Conservation (phyloP, 2,888 invertebrate species). For the Hetaerina titia region DNA sequence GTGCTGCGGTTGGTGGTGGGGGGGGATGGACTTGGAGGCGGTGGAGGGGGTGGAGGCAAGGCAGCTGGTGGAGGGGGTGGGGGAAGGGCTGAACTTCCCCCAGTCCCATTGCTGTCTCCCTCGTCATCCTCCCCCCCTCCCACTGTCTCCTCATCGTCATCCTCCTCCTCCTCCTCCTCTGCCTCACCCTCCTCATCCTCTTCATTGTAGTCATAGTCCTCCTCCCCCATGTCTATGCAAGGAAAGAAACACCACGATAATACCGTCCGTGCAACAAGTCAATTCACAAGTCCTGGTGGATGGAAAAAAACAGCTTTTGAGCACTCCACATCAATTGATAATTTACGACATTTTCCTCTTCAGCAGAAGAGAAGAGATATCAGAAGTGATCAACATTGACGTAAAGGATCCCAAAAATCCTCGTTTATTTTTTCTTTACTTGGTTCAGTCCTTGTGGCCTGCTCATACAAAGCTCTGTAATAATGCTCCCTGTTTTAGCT, state of each 20-base stretch:
- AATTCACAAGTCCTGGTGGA: too few species aligned
- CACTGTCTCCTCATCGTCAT: slow-evolving; percentile 78
- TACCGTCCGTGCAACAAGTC: too few species aligned
- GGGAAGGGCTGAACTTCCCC: slow-evolving; percentile 73
- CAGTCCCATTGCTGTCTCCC: slow-evolving; percentile 76
- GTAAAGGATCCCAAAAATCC: too few species aligned
- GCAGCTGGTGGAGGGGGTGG: slow-evolving; percentile 73
- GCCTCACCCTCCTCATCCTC: slow-evolving; percentile 73
- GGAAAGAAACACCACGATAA: neutral
- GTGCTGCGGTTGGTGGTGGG: slow-evolving; percentile 71
- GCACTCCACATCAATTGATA: too few species aligned
- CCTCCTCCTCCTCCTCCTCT: slow-evolving; percentile 70
- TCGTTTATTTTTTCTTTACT: too few species aligned
- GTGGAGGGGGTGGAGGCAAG: slow-evolving; percentile 78
- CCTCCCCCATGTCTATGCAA: slow-evolving; percentile 68
- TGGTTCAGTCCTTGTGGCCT: too few species aligned
- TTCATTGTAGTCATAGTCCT: slow-evolving; percentile 74
- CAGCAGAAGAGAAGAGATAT: too few species aligned
- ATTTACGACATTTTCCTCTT: too few species aligned
- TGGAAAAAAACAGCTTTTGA: too few species aligned
- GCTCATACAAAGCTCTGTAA: too few species aligned
- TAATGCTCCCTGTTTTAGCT: too few species aligned
- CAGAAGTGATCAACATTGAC: too few species aligned
- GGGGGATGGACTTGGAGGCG: slow-evolving; percentile 74
- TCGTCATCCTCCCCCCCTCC: slow-evolving; percentile 77